Base-by-base conservation (phyloP, 2,113 vertebrate species). In the Pongo abelii region DNA sequence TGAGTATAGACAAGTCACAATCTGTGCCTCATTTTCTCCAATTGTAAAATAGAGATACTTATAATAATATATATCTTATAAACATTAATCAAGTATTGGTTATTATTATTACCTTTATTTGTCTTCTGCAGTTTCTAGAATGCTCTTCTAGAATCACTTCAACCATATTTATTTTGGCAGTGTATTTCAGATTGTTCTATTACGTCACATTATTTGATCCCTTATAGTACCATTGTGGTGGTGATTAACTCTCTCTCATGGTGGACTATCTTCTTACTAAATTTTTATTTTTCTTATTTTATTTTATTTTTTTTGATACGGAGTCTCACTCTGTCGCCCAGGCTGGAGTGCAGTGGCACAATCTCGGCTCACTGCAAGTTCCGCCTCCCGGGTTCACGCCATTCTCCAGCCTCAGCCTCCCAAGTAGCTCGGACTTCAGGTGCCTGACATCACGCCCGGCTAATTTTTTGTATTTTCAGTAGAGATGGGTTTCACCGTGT, bases 261-360 rank as follows among this genome's bases (percentile, higher is more conserved):
- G 6, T 55, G 11, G 5, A 61, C 87, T 84, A 27, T 69, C 13
- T 87, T 93, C 23, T 93, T 84, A 61, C 1, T 27, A 22, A 32
- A 61, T 75, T 77, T 32, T 84, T 92, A 27, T 67, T 69, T 94
- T 55, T 93, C 14, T 72, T 84, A 84, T 38, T 93, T 87, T 79
- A 55, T 52, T 52, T 52, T 52, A 55, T 55, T 55, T 55, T 83
- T 25, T 74, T 35, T 69, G 32, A 55, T 18, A 55, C 6, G 2
- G 52, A 55, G 52, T 55, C 52, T 55, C 2, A 6, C 18, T 55
- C 52, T 55, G 52, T 55, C 2, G 0, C 52, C 18, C 18, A 55
- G 52, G 52, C 52, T 55, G 52, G 6, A 55, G 52, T 55, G 18
- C 52, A 55, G 52, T 55, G 52, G 18, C 17, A 2, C 18, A 6